Evolutionary conservation across 1,140 invertebrate genomes (phyloP), one percentile per base, ranked within the genome.

Genomic region (Calliopsis andreniformis): DNA sequence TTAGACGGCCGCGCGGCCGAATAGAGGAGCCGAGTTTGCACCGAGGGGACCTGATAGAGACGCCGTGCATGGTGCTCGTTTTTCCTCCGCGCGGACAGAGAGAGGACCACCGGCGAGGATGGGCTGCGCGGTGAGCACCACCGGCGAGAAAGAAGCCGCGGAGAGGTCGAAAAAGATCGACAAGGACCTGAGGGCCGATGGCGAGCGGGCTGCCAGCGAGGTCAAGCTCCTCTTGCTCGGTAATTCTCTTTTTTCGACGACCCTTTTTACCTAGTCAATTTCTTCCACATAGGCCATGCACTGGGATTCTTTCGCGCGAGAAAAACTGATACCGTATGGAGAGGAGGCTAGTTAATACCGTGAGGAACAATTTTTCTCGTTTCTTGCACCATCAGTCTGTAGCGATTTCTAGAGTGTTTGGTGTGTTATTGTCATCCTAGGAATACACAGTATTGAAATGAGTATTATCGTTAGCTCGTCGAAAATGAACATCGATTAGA

Each of bases 101-200:
- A 75, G 43, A 75, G 69, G 42, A 77, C 45, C 25, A 79, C 28
- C 55, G 75, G 77, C 58, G 45, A 94, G 93, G 87, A 96, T 96
- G 96, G 96, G 96, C 89, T 96, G 96, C 93, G 94, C 95, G 75
- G 94, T 96, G 79, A 96, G 96, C 93, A 95, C 94, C 91, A 94
- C 94, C 87, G 94, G 94, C 87, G 96, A 97, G 91, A 97, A 97
- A 91, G 96, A 96, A 92, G 96, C 96, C 53, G 93, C 93, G 61
- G 96, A 96, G 88, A 93, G 97, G 86, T 97, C 96, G 30, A 97
- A 97, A 92, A 96, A 96, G 92, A 98, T 98, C 89, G 97, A 98
- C 92, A 95, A 96, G 91, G 95, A 96, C 89, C 92, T 98, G 32
- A 89, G 96, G 84, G 95, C 95, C 59, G 97, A 97, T 94, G 96